Conservation (phyloP, 2,888 invertebrate species). For the Rhingia campestris region DNA sequence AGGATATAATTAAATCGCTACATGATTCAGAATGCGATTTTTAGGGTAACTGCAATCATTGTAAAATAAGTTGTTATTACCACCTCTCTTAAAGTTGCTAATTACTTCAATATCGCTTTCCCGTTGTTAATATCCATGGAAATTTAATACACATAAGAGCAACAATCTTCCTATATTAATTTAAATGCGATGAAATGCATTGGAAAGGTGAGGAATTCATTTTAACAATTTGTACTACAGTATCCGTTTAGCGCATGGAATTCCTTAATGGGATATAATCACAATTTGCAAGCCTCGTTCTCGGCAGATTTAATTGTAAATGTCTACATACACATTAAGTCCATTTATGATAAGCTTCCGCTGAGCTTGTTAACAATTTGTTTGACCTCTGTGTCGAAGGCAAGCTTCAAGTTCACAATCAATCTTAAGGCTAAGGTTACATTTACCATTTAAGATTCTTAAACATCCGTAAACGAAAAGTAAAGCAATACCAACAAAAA, state of each 20-base stretch:
- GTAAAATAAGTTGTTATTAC: conserved; percentile 22
- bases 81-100: conserved; percentile 11
- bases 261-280: conserved; percentile 22
- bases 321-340: neutral
- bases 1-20: neutral
- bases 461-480: conserved; percentile 48
- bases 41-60: conserved; percentile 10
- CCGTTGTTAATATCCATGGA: neutral
- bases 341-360: conserved; percentile 40
- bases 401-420: conserved; percentile 38
- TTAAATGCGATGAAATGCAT: conserved; percentile 5
- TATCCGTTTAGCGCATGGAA: conserved; percentile 27
- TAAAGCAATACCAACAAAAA: conserved; percentile 4
- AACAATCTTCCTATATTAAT: neutral
- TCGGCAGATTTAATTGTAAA: conserved; percentile 37
- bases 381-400: conserved; percentile 33
- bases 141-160: neutral
- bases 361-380: conserved; percentile 45
- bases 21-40: conserved; percentile 26
- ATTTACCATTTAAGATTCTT: conserved; percentile 22
- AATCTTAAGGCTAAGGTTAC: conserved; percentile 19
- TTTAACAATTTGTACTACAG: neutral
- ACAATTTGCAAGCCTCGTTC: conserved; percentile 22
- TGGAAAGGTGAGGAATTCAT: neutral
- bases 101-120: conserved; percentile 4